Conservation (phyloP, 2,113 vertebrate genomes). For the Oncorhynchus gorbuscha region DNA sequence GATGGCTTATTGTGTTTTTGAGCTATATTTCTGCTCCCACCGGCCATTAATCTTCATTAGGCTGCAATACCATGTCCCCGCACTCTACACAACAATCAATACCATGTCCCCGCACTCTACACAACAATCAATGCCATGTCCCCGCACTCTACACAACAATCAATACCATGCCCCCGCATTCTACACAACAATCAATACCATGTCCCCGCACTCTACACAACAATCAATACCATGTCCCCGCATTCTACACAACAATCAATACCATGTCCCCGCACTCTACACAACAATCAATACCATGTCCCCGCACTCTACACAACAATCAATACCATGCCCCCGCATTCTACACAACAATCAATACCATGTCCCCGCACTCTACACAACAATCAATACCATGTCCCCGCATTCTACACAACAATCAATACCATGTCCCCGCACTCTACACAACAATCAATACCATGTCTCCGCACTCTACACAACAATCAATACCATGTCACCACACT, state of each 20-base stretch:
- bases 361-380: not conserved
- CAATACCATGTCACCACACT: not conserved
- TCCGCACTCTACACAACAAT: not conserved
- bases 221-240: not conserved
- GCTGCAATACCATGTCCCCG: not conserved
- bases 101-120: not conserved
- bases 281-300: not conserved
- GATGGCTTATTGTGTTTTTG: not conserved
- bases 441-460: not conserved
- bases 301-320: not conserved
- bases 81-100: too few relatives aligned
- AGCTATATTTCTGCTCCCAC: not conserved
- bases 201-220: not conserved
- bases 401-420: not conserved
- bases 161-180: not conserved
- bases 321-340: not conserved
- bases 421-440: not conserved
- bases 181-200: not conserved
- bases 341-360: not conserved
- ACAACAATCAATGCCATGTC: not conserved
- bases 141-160: not conserved
- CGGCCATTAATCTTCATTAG: not conserved
- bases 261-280: not conserved
- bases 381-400: not conserved
- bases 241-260: not conserved